Evolutionary conservation across 2,113 vertebrate genomes (phyloP).

Genomic region (Probosciger aterrimus): DNA sequence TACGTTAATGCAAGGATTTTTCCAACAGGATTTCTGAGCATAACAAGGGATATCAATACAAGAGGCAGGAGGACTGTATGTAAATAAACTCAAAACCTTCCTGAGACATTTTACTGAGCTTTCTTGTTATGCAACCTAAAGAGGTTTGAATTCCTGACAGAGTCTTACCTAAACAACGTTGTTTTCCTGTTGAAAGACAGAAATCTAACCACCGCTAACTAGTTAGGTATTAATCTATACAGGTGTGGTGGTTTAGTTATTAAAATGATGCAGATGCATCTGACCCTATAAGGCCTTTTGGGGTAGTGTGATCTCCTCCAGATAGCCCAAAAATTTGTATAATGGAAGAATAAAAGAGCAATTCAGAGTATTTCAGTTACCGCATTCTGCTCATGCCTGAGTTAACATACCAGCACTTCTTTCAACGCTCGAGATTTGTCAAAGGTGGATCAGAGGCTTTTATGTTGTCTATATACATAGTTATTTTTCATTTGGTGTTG

Average conservation of each 20-base stretch:
- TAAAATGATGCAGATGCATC: neutral
- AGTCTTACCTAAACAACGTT: neutral
- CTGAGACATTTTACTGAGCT: neutral
- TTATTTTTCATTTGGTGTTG: neutral
- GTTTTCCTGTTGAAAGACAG: neutral
- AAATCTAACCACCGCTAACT: neutral
- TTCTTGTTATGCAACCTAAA: neutral
- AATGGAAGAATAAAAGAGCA: neutral
- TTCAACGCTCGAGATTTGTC: neutral
- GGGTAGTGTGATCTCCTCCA: neutral
- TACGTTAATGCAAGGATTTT: neutral
- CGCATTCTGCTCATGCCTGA: neutral
- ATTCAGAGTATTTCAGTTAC: neutral
- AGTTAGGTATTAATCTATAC: neutral
- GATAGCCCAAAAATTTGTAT: neutral
- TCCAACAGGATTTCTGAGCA: neutral
- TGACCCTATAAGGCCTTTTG: neutral
- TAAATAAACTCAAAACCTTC: neutral
- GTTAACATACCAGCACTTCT: neutral
- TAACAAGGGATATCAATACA: neutral
- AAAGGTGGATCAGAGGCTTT: neutral
- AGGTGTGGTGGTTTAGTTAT: neutral
- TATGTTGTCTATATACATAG: neutral
- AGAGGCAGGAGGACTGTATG: neutral
- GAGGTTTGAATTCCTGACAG: neutral